Base-by-base conservation (phyloP, 92 coral and sea anemone genomes). In the Porites cylindrica region DNA sequence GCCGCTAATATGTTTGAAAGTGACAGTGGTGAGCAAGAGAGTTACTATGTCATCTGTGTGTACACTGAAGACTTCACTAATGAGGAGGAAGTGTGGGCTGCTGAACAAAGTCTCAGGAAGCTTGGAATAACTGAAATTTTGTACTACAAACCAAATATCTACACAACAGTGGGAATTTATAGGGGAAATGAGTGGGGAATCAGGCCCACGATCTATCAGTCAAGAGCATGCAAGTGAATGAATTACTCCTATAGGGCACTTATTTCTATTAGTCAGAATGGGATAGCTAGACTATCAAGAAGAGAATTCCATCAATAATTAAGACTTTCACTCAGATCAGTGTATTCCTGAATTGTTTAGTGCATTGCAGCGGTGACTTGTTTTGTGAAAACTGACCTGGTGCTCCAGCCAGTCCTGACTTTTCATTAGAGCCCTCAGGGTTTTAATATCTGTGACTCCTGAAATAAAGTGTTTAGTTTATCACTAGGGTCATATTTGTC, bases 1-100 rank as follows among this genome's bases (percentile, higher is more conserved):
- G 59, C 85, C 32, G 79, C 90, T 7, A 86, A 86, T 26, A 80
- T 86, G 51, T 75, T 75, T 60, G 8, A 84, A 4, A 29, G 24
- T 53, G 82, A 86, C 63, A 38, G 66, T 10, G 19, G 56, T 9
- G 6, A 54, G 20, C 23, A 10, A 1, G 51, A 20, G 12, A 62
- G 7, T 13, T 51, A 50, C 47, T 79, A 86, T 32, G 90, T 86
- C 26, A 86, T 86, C 14, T 86, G 90, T 47, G 85, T 86, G 12
- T 86, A 86, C 74, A 79, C 90, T 17, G 70, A 86, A 62, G 90
- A 86, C 43, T 86, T 86, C 76, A 78, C 86, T 2, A 70, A 86
- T 62, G 68, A 86, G 47, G 85, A 86, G 11, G 85, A 86, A 47
- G 90, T 86, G 17, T 21, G 81, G 53, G 69, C 67, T 4, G 79